A percentile compares a stretch with the other conserved stretches of the same genome.
Evolutionary conservation across 2,797 vertebrate genomes (phyloP).

Genomic region (Leucoraja ocellata): DNA sequence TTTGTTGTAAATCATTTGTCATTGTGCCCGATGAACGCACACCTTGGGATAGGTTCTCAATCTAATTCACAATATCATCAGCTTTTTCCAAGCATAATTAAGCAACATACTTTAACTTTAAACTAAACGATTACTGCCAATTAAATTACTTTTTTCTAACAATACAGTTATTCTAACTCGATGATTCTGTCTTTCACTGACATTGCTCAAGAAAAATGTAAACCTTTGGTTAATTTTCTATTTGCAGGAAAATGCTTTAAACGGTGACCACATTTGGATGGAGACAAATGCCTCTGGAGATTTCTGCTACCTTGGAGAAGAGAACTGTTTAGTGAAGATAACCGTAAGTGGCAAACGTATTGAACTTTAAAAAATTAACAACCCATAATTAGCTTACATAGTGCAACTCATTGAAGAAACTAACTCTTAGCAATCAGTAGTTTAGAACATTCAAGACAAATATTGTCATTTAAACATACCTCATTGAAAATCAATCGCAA

Average conservation of each 20-base stretch:
- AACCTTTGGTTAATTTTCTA: background rate
- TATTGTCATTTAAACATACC: too few species aligned
- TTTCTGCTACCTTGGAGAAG: constrained; percentile 91
- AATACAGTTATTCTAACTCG: too few species aligned
- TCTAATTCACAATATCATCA: background rate
- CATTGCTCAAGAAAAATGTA: background rate
- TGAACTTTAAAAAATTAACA: background rate
- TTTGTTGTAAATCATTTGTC: background rate
- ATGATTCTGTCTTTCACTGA: too few species aligned
- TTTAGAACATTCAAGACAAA: too few species aligned
- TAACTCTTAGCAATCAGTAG: too few species aligned
- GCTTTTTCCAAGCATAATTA: background rate
- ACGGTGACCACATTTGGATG: constrained; percentile 93
- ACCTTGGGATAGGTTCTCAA: background rate
- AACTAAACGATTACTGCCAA: too few species aligned
- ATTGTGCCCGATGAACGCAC: background rate
- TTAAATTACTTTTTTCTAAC: background rate
- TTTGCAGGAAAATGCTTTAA: constrained; percentile 83
- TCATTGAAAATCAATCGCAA: too few species aligned
- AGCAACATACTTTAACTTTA: background rate
- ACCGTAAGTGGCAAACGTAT: constrained; percentile 73
- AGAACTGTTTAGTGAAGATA: constrained; percentile 85
- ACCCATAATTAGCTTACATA: too few species aligned
- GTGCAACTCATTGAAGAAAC: background rate
- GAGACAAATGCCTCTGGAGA: constrained; percentile 96